These are phyloP conservation scores for Toxotes lorentzi DNA, from an alignment of 2,797 vertebrate species.

Conservation along the genomic window DNA sequence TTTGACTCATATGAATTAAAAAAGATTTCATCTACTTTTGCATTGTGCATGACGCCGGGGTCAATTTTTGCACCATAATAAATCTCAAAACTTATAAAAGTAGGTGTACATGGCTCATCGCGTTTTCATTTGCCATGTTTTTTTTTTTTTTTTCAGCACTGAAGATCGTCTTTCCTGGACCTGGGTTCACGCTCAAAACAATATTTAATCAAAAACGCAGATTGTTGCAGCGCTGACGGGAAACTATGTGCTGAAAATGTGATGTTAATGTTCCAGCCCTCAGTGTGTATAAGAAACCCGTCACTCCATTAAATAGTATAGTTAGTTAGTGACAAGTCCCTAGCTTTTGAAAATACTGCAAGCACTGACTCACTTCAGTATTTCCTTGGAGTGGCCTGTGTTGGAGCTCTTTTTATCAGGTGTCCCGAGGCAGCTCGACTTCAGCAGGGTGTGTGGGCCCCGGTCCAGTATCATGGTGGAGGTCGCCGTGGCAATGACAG, in stretches of 20 bases:
- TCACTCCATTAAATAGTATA: neutral
- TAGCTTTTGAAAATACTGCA: neutral
- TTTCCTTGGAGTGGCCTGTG: slow-evolving; percentile 85
- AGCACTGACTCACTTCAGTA: slow-evolving; percentile 84
- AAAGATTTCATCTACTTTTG: slow-evolving; percentile 28
- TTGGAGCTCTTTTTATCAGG: slow-evolving; percentile 91
- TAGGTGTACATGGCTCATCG: slow-evolving; percentile 33
- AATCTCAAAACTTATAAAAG: slow-evolving; percentile 46
- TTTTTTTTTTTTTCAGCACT: slow-evolving; percentile 5
- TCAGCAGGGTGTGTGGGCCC: slow-evolving; percentile 95
- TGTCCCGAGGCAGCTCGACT: slow-evolving; percentile 95
- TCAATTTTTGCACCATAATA: slow-evolving; percentile 26
- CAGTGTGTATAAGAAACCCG: neutral
- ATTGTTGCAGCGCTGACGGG: neutral
- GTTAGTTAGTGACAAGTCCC: neutral
- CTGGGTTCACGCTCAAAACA: slow-evolving; percentile 30
- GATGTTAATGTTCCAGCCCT: neutral
- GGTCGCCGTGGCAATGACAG: slow-evolving; percentile 98
- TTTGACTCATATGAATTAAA: slow-evolving; percentile 36
- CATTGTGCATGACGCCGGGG: slow-evolving; percentile 1
- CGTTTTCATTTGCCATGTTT: slow-evolving; percentile 22
- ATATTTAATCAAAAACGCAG: slow-evolving; percentile 44
- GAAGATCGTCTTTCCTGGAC: slow-evolving; percentile 6
- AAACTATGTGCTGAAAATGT: slow-evolving; percentile 22
- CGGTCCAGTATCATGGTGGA: slow-evolving; percentile 98